phyloP scores from a whole-genome alignment of 2,113 vertebrate species.

The Ellobius talpinus region DNA sequence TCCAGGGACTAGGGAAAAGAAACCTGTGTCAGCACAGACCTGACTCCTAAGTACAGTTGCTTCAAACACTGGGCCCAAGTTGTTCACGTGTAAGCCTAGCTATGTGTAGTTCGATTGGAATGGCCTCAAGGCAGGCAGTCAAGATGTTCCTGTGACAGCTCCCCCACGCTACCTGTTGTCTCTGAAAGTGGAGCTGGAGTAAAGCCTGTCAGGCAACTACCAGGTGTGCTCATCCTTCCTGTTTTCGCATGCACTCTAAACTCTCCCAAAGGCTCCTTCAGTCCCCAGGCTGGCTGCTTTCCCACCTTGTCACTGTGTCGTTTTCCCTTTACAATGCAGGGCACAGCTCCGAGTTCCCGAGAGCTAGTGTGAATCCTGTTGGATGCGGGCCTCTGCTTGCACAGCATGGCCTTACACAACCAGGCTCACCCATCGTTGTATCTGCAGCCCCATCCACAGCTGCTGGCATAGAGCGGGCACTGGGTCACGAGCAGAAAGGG shows the following conservation, averaged over 20 bases:
- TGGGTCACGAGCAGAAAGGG: neutral
- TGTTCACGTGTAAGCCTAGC: neutral
- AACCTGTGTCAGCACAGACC: neutral
- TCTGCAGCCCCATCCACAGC: neutral
- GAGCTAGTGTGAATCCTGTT: rapidly evolving
- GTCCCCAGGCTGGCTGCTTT: neutral
- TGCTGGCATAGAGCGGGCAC: neutral
- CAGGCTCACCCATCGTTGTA: neutral
- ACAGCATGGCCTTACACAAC: neutral
- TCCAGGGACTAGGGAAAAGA: neutral
- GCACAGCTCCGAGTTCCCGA: neutral
- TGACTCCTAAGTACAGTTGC: neutral
- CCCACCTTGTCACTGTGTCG: rapidly evolving
- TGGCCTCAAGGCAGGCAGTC: neutral
- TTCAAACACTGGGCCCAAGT: rapidly evolving
- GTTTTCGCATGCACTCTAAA: too few relatives aligned
- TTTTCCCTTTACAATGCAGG: neutral
- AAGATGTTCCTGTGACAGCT: rapidly evolving
- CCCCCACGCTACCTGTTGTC: neutral
- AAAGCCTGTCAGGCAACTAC: too few relatives aligned
- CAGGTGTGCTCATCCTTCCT: rapidly evolving
- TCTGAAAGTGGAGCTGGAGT: neutral
- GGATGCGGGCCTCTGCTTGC: neutral
- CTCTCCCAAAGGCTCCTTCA: neutral
- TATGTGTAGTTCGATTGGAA: neutral